Conservation (phyloP, 1,140 invertebrate species). For the Leptopilina boulardi region DNA sequence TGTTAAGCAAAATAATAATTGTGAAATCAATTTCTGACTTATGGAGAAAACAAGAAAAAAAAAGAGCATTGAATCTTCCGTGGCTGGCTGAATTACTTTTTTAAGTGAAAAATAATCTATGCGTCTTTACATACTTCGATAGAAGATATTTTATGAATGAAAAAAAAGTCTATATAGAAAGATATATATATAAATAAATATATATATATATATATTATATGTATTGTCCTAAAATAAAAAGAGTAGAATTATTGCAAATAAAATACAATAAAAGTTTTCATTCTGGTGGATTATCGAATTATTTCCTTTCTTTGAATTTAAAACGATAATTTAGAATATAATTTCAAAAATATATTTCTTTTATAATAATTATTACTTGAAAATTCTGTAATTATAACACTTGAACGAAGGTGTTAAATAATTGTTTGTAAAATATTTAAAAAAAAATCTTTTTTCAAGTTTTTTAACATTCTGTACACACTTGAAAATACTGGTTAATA, state of each 20-base stretch:
- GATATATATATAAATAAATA: conserved; percentile 44
- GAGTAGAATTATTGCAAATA: conserved; percentile 45
- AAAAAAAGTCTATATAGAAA: conserved; percentile 44
- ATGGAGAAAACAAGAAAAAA: too few species aligned
- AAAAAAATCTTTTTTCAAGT: not conserved
- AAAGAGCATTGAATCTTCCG: conserved; percentile 40
- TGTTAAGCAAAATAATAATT: not conserved
- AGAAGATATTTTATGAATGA: conserved; percentile 59
- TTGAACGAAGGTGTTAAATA: not conserved
- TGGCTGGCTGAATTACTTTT: conserved; percentile 51
- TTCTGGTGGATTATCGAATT: conserved; percentile 49
- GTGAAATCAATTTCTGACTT: not conserved
- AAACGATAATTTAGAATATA: too few species aligned
- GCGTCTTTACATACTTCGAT: conserved; percentile 49
- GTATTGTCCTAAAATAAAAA: conserved; percentile 56
- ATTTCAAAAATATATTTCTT: too few species aligned
- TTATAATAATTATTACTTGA: too few species aligned
- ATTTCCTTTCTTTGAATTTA: conserved; percentile 53
- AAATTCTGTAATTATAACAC: conserved; percentile 12
- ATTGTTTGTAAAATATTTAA: not conserved
- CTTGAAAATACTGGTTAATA: not conserved
- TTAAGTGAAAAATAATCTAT: conserved; percentile 45
- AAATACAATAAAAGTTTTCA: conserved; percentile 57
- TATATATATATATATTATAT: conserved; percentile 47
- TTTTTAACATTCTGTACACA: conserved; percentile 16